Percentiles rank a stretch among this genome's conserved stretches.
Evolutionary conservation across 1,140 invertebrate species (phyloP).

Genomic region (Cylas formicarius): DNA sequence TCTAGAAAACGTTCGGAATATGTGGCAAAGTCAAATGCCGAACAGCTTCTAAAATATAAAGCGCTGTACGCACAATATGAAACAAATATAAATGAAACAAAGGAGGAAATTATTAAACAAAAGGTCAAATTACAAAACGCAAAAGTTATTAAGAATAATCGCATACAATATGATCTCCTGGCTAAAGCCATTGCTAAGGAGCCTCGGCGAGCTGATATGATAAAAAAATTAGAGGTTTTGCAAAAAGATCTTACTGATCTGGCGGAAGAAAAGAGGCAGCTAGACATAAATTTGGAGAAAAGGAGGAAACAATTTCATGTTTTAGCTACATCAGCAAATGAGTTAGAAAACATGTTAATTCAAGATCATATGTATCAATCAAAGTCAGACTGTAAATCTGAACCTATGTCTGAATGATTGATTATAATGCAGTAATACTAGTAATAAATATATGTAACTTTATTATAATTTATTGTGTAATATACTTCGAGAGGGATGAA

Average conservation of each 20-base stretch:
- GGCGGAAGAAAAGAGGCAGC: slow-evolving; percentile 24
- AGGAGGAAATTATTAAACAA: slow-evolving; percentile 65
- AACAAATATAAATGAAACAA: slow-evolving; percentile 65
- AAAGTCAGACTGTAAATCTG: not conserved
- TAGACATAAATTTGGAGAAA: slow-evolving; percentile 21
- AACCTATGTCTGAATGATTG: too few species aligned
- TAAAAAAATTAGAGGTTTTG: slow-evolving; percentile 12
- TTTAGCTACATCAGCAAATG: slow-evolving; percentile 13
- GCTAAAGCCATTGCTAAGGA: slow-evolving; percentile 7
- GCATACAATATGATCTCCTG: slow-evolving; percentile 93
- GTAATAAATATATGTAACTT: too few species aligned
- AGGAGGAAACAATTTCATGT: slow-evolving; percentile 35
- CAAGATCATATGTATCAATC: slow-evolving; percentile 1
- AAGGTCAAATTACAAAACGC: slow-evolving; percentile 71
- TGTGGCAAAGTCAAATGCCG: slow-evolving; percentile 71
- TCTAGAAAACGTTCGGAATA: slow-evolving; percentile 77
- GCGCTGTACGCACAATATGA: slow-evolving; percentile 69
- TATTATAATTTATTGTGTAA: too few species aligned
- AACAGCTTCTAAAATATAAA: slow-evolving; percentile 80
- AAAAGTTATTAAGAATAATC: slow-evolving; percentile 78
- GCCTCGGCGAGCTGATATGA: not conserved
- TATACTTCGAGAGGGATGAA: too few species aligned
- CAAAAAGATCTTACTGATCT: slow-evolving; percentile 15
- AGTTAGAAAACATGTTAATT: not conserved
- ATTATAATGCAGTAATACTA: too few species aligned